Conservation (phyloP, 2,888 invertebrate genomes). For the Lycia hirtaria region DNA sequence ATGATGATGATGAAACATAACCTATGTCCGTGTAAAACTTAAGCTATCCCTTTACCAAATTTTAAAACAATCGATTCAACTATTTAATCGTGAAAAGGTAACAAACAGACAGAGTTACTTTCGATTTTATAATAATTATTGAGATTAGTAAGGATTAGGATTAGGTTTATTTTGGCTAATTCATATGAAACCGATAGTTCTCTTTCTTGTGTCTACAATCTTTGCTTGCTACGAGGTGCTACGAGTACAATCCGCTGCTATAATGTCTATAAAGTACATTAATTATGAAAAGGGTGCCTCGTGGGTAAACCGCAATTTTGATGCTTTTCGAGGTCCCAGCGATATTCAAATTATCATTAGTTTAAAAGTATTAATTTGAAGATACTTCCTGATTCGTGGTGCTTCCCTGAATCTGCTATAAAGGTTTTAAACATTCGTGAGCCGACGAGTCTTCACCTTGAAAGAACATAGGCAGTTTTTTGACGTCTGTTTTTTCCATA, state of each 20-base stretch:
- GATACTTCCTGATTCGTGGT: slow-evolving; percentile 72
- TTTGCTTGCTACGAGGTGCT: slow-evolving; percentile 29
- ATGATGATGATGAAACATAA: too few species aligned
- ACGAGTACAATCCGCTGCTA: slow-evolving; percentile 16
- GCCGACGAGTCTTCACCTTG: slow-evolving; percentile 77
- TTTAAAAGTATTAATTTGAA: slow-evolving; percentile 57
- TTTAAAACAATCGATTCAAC: too few species aligned
- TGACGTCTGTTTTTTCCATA: slow-evolving; percentile 66
- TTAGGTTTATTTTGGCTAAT: too few species aligned
- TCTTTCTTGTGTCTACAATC: slow-evolving; percentile 20
- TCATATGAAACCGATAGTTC: too few species aligned
- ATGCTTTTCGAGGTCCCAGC: slow-evolving; percentile 25
- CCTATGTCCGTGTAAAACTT: too few species aligned
- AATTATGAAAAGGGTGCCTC: slow-evolving; percentile 13
- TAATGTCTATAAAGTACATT: slow-evolving; percentile 16
- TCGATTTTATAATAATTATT: too few species aligned
- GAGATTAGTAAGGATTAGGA: too few species aligned
- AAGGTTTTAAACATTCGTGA: slow-evolving; percentile 71
- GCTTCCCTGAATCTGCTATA: slow-evolving; percentile 76
- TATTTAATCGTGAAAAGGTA: too few species aligned
- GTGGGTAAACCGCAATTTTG: not conserved
- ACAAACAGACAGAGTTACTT: too few species aligned
- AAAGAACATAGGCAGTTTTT: slow-evolving; percentile 74
- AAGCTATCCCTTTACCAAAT: too few species aligned
- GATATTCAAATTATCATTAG: slow-evolving; percentile 54